Conservation (phyloP, 1,140 invertebrate species). For the Geopemphigus sp. region DNA sequence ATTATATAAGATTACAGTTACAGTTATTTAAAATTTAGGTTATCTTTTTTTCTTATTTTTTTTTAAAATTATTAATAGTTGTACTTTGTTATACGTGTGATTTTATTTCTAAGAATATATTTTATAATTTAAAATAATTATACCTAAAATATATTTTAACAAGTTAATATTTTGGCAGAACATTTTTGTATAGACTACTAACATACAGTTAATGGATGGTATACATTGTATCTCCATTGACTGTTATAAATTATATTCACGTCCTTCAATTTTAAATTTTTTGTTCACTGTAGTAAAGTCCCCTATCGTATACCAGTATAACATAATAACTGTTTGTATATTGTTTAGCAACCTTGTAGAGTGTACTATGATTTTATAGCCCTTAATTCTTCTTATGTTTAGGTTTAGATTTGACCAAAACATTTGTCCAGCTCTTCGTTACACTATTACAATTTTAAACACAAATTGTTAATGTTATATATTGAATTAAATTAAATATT, state of each 20-base stretch:
- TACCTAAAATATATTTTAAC: neutral
- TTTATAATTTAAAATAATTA: neutral
- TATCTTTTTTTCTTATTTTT: too few species aligned
- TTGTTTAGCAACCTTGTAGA: slow-evolving; percentile 1
- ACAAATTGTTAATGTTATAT: too few species aligned
- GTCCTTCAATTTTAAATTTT: slow-evolving; percentile 26
- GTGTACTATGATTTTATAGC: too few species aligned
- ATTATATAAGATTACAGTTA: too few species aligned
- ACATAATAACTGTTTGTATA: slow-evolving; percentile 11
- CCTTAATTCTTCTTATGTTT: too few species aligned
- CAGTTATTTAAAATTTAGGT: too few species aligned
- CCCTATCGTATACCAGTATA: slow-evolving; percentile 11
- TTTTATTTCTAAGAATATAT: neutral
- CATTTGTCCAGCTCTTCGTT: too few species aligned
- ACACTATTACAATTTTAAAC: too few species aligned
- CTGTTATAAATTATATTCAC: slow-evolving; percentile 6
- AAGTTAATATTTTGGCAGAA: neutral
- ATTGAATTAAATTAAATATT: too few species aligned
- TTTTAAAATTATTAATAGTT: too few species aligned
- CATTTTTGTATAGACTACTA: neutral
- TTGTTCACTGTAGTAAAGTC: slow-evolving; percentile 1
- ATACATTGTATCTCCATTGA: slow-evolving; percentile 9
- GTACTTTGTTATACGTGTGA: too few species aligned
- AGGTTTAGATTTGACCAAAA: too few species aligned
- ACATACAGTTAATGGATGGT: neutral